Evolutionary conservation across 2,888 invertebrate genomes (phyloP).

Genomic region (Leptinotarsa tumamoca): DNA sequence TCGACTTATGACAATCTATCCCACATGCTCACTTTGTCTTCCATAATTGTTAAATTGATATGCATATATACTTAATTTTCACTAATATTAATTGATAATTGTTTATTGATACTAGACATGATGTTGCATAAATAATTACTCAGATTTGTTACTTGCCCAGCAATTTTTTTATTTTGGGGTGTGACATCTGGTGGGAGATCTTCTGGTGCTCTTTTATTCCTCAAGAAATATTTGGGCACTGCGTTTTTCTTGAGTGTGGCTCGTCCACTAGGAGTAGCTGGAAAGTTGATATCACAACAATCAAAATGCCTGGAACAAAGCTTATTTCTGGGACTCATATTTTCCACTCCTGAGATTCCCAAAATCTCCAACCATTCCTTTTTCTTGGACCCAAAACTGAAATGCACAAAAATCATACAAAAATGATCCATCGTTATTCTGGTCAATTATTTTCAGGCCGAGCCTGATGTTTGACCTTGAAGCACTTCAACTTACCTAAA

Average conservation of each 20-base stretch:
- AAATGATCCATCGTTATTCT: slow-evolving; percentile 9
- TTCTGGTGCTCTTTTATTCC: slow-evolving; percentile 1
- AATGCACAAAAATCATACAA: not conserved
- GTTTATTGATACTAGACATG: slow-evolving; percentile 1
- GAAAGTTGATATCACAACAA: slow-evolving; percentile 2
- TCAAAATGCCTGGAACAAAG: slow-evolving; percentile 10
- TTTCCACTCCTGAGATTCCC: slow-evolving; percentile 1
- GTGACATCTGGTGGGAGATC: slow-evolving; percentile 10
- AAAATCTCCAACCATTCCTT: not conserved
- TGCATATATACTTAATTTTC: slow-evolving; percentile 1
- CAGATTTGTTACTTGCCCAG: slow-evolving; percentile 3
- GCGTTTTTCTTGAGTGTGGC: slow-evolving; percentile 8
- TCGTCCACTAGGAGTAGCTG: not conserved
- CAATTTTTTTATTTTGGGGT: slow-evolving; percentile 3
- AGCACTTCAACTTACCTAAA: slow-evolving; percentile 8
- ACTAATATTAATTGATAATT: not conserved
- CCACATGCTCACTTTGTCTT: not conserved
- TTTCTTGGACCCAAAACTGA: slow-evolving; percentile 5
- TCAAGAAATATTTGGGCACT: slow-evolving; percentile 6
- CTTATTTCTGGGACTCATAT: slow-evolving; percentile 10
- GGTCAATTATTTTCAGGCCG: slow-evolving; percentile 1
- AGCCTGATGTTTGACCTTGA: slow-evolving; percentile 7
- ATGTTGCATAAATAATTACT: not conserved
- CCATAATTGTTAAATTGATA: slow-evolving; percentile 1
- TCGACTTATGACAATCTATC: not conserved